Evolutionary conservation across 2,888 invertebrate species (phyloP), one percentile per base, ranked within the genome.

Genomic region (Pollenia angustigena): DNA sequence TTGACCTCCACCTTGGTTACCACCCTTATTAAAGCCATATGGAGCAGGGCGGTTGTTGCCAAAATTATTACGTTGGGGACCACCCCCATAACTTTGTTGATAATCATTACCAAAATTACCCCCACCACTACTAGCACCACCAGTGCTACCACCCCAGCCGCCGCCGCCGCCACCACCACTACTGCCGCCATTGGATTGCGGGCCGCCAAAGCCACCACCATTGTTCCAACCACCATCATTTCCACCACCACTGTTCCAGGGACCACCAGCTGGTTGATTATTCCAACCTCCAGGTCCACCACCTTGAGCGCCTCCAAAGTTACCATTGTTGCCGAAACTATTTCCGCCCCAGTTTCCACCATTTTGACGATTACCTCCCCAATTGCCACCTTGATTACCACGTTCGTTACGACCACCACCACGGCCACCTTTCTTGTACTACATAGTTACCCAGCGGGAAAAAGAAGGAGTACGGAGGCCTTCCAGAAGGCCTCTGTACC

Each of bases 81-180:
- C 98, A 52, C 97, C 98, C 1, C 96, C 95, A 91, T 96, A 97
- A 85, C 96, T 95, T 92, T 97, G 97, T 90, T 97, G 97, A 92
- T 98, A 97, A 72, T 96, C 96, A 72, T 95, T 95, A 60, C 90
- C 90, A 76, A 92, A 93, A 76, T 88, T 90, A 1, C 91, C 89
- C n/a, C 88, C 88, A 7, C 89, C 88, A 23, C 76, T 80, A 44
- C 85, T 75, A 60, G 32, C 32, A 32, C 32, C n/a, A n/a, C 88
- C 83, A 79, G 88, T 85, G 10, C 88, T 86, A 42, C 88, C 90
- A 86, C 88, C 92, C 84, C 88, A 78, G 60, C 85, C 50, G 62
- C 78, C 64, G 46, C 85, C 46, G 62, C 78, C 64, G 42, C 95
- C 95, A 11, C 89, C 88, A 42, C 88, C 89, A 14, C 90, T 86